A percentile compares a stretch with the other conserved stretches of the same genome.
phyloP scores from a whole-genome alignment of 2,888 invertebrate species.

The Nebria salina region DNA sequence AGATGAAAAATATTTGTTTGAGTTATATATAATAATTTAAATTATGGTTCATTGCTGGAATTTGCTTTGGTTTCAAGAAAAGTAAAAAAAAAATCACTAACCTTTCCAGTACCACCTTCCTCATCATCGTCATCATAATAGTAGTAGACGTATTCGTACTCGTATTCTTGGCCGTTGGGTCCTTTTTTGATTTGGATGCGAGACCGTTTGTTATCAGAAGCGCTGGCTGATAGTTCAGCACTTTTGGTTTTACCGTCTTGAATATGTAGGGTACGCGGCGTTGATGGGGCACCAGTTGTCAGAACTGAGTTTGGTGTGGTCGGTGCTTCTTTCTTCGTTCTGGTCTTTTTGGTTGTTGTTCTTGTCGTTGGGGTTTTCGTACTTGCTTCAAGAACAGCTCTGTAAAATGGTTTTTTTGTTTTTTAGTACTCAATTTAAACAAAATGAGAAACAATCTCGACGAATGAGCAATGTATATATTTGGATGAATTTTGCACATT shows the following conservation, averaged over 20 bases:
- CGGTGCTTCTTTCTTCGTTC: constrained; percentile 56
- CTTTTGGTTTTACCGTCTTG: constrained; percentile 62
- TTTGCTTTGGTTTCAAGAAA: background rate
- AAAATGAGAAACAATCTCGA: too few relatives aligned
- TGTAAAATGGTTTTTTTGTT: background rate
- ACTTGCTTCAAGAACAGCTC: constrained; percentile 32
- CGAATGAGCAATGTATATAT: too few relatives aligned
- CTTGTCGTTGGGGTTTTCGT: constrained; percentile 48
- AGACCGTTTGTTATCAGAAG: constrained; percentile 75
- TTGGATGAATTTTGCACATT: too few relatives aligned
- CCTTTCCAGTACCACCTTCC: constrained; percentile 61
- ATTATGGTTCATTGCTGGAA: background rate
- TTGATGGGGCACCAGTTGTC: constrained; percentile 64
- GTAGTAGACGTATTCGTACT: constrained; percentile 92
- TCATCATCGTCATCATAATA: constrained; percentile 87
- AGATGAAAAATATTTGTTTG: too few relatives aligned
- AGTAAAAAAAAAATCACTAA: constrained; percentile 34
- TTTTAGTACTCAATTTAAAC: background rate
- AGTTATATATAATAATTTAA: too few relatives aligned
- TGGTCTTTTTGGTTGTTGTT: constrained; percentile 46
- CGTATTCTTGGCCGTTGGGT: constrained; percentile 89
- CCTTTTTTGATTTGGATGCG: constrained; percentile 87
- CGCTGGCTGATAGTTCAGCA: constrained; percentile 70
- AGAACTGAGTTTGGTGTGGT: constrained; percentile 68
- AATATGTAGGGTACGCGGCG: constrained; percentile 62